Evolutionary conservation across 2,888 invertebrate species (phyloP).

Genomic region (Mechanitis messenoides): DNA sequence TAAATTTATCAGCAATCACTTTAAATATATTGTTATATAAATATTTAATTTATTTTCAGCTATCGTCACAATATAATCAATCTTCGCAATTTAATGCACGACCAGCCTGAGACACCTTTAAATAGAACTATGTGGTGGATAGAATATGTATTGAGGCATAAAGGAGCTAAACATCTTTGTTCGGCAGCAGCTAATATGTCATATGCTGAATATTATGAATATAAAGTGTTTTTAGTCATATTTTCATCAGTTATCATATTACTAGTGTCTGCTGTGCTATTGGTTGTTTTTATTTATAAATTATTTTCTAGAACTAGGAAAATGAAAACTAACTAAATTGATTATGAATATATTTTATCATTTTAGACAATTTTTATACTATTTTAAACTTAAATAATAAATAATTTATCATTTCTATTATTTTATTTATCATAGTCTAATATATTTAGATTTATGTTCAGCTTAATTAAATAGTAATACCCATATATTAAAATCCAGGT

Average conservation of each 20-base stretch:
- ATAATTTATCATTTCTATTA: too few relatives aligned
- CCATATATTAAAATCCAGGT: too few relatives aligned
- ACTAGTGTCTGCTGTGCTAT: not conserved
- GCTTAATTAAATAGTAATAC: too few relatives aligned
- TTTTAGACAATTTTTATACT: too few relatives aligned
- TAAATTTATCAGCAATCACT: not conserved
- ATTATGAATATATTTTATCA: not conserved
- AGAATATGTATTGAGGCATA: conserved; percentile 27
- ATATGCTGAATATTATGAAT: conserved; percentile 23
- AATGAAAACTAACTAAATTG: not conserved
- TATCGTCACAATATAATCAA: conserved; percentile 24
- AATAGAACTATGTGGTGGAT: conserved; percentile 32
- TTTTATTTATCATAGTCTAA: too few relatives aligned
- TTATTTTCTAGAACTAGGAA: not conserved
- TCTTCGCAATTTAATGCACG: conserved; percentile 21
- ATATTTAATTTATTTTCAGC: conserved; percentile 21
- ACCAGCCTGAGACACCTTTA: conserved; percentile 24
- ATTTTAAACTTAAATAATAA: too few relatives aligned
- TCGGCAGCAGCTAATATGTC: conserved; percentile 23
- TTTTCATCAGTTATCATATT: not conserved
- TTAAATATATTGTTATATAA: not conserved
- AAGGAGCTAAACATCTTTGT: conserved; percentile 24
- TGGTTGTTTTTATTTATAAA: not conserved
- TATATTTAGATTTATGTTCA: too few relatives aligned
- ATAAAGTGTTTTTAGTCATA: conserved; percentile 12